Conservation (phyloP, 1,140 invertebrate genomes). For the Oncopeltus fasciatus region DNA sequence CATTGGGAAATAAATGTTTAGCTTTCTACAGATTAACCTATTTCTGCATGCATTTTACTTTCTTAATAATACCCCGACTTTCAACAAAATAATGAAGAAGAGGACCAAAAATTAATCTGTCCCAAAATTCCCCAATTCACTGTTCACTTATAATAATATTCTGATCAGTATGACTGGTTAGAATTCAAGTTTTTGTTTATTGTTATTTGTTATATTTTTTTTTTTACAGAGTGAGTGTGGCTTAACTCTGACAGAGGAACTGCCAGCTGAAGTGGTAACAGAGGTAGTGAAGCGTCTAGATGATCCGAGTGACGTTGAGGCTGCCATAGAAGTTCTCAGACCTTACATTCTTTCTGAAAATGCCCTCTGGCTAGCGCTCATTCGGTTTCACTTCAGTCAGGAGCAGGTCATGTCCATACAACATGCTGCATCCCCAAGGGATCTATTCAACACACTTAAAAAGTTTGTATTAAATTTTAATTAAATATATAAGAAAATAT, state of each 20-base stretch:
- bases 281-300: conserved; percentile 78
- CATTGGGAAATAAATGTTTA: no score
- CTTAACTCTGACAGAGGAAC: conserved; percentile 47
- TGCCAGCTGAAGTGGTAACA: conserved; percentile 85
- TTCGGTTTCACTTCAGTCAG: background rate
- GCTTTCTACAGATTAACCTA: no score
- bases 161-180: no score
- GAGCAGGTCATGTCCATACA: background rate
- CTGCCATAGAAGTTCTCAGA: conserved; percentile 34
- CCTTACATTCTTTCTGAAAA: background rate
- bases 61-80: no score
- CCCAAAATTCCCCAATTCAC: no score
- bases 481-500: no score
- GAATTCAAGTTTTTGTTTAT: no score
- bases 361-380: background rate
- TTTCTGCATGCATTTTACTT: no score
- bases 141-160: no score
- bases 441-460: background rate
- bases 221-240: conserved; percentile 55
- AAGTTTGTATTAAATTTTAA: background rate
- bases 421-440: background rate
- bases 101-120: no score
- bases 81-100: no score
- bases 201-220: no score
- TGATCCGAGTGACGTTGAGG: conserved; percentile 81